A percentile compares a stretch with the other conserved stretches of the same genome.
Conservation (phyloP, 2,888 invertebrate genomes). For the Ecliptopera silaceata region DNA sequence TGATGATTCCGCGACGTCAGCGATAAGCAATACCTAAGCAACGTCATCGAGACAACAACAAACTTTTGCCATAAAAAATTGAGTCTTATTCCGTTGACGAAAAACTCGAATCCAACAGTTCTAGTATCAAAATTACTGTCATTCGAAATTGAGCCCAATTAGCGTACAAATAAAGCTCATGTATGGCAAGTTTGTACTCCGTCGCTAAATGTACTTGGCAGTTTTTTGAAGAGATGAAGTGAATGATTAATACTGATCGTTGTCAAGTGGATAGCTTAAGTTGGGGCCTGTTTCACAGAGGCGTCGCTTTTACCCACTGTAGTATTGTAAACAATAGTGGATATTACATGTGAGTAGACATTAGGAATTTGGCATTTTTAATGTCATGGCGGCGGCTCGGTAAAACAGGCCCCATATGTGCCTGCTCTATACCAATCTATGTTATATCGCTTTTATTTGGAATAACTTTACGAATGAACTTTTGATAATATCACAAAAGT, state of each 20-base stretch:
- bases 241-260: slow-evolving; percentile 72
- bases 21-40: slow-evolving; percentile 1
- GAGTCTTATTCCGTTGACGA: slow-evolving; percentile 15
- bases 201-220: slow-evolving; percentile 50
- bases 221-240: slow-evolving; percentile 47
- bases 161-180: slow-evolving; percentile 16
- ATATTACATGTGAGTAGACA: neutral
- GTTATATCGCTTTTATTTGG: neutral
- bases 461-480: neutral
- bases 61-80: slow-evolving; percentile 17
- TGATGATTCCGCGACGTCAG: neutral
- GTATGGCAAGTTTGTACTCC: slow-evolving; percentile 20
- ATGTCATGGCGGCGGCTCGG: neutral
- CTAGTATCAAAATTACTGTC: slow-evolving; percentile 31
- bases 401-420: neutral
- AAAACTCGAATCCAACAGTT: slow-evolving; percentile 38
- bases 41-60: slow-evolving; percentile 9
- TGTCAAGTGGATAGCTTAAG: slow-evolving; percentile 64
- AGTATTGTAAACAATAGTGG: too few species aligned
- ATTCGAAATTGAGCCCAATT: slow-evolving; percentile 17
- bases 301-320: neutral
- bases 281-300: neutral
- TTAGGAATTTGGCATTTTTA: neutral
- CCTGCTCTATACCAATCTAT: slow-evolving; percentile 7
- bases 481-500: too few species aligned